Base-by-base conservation (phyloP, 2,888 invertebrate species). In the Lasioglossum pauxillum region DNA sequence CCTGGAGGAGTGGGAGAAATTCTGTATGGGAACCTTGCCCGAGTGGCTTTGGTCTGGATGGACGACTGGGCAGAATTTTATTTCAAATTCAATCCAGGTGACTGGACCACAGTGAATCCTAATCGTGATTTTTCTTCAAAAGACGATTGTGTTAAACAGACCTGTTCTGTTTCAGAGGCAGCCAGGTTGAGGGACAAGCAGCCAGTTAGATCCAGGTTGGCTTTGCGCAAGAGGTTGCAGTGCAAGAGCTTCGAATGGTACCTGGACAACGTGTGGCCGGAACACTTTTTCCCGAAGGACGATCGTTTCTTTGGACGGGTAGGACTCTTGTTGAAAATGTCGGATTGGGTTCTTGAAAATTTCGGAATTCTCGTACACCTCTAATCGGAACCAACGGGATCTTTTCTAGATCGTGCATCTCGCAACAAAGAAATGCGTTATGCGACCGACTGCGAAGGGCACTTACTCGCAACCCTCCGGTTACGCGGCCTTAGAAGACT, bases 11-110 rank as follows among this genome's bases (percentile, higher is more conserved):
- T 98, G 8, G 96, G 97, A 0, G 97, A 98, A 90, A 97, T 98
- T n/a, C 96, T 99, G 1, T 98, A 98, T 90, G 96, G 97, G 0
- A 99, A 99, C 95, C 96, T 99, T 57, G 99, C 98, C 0, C 96
- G 99, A 83, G 99, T 99, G 0, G 99, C 99, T 0, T 96, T 98
- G 3, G 99, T 99, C 0, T 99, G 99, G 99, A 98, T 99, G 98
- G 99, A 99, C 94, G 98, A 99, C 80, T 99, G 99, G 98, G 97
- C 98, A 19, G 97, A 98, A 87, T 99, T 99, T 95, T 98, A 97
- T 93, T 98, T 98, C 94, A 98, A 98, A 94, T 98, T 98, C 91
- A 98, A 98, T 93, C 97, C 96, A 74, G 96, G 96, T 96, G 91
- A 77, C 46, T 38, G 35, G 67, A 67, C 78, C 35, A 0, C 12